Conservation (phyloP, 2,888 invertebrate species). For the Cerceris rybyensis region DNA sequence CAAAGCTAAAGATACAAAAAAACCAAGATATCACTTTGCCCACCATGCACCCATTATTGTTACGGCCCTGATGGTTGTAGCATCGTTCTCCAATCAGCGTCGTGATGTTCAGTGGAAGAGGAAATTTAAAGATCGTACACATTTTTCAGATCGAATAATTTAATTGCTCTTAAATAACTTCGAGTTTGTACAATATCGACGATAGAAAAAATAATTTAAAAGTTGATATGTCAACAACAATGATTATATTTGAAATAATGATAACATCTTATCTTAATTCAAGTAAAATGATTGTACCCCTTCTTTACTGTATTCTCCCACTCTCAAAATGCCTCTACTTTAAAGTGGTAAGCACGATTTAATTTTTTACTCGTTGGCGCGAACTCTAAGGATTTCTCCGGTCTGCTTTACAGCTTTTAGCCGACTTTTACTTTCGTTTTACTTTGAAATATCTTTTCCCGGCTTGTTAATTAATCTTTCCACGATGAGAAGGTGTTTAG, state of each 20-base stretch:
- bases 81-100: too few species aligned
- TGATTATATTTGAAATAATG: too few species aligned
- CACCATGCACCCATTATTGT: too few species aligned
- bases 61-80: too few species aligned
- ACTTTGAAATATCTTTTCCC: not conserved
- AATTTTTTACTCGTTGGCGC: constrained; percentile 23
- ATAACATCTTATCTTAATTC: too few species aligned
- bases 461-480: not conserved
- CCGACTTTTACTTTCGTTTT: constrained; percentile 1
- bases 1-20: too few species aligned
- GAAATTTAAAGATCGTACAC: not conserved
- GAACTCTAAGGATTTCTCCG: constrained; percentile 4
- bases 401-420: not conserved
- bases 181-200: too few species aligned
- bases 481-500: not conserved
- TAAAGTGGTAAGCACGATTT: not conserved
- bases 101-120: not conserved
- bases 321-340: not conserved
- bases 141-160: not conserved
- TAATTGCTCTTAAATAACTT: too few species aligned
- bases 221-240: too few species aligned
- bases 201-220: too few species aligned
- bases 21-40: too few species aligned
- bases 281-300: not conserved
- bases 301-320: constrained; percentile 12